Evolutionary conservation across 2,797 vertebrate species (phyloP).

Genomic region (Aythya fuligula): DNA sequence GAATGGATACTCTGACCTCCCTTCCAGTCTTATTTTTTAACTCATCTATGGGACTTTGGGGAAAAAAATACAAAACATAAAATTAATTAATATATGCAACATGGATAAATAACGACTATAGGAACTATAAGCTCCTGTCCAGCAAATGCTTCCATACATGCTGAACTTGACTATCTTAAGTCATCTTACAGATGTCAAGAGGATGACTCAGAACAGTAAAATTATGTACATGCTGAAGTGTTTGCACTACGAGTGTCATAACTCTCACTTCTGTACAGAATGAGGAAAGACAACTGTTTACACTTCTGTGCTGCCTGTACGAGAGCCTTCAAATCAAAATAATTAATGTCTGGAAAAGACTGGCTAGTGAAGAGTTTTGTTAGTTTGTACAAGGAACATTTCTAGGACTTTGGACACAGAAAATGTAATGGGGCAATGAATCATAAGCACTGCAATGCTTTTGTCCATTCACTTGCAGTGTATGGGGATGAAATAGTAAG

Average conservation of each 20-base stretch:
- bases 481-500: not conserved
- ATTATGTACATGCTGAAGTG: not conserved
- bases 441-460: not conserved
- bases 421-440: not conserved
- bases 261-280: not conserved
- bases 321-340: conserved; percentile 28
- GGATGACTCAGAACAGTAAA: conserved; percentile 22
- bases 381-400: conserved; percentile 26
- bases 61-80: not conserved
- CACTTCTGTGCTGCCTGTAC: not conserved
- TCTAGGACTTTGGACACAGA: not conserved
- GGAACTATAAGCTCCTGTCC: not conserved
- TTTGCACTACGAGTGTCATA: not conserved
- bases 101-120: not conserved
- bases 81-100: not conserved
- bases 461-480: not conserved
- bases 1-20: not conserved
- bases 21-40: not conserved
- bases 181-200: conserved; percentile 8
- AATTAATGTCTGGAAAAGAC: not conserved
- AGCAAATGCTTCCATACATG: not conserved
- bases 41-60: not conserved
- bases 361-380: not conserved
- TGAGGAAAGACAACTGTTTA: conserved; percentile 14
- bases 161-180: conserved; percentile 28